These are phyloP conservation scores for Euthynnus affinis DNA, from an alignment of 2,797 vertebrate genomes.

Conservation along the genomic window DNA sequence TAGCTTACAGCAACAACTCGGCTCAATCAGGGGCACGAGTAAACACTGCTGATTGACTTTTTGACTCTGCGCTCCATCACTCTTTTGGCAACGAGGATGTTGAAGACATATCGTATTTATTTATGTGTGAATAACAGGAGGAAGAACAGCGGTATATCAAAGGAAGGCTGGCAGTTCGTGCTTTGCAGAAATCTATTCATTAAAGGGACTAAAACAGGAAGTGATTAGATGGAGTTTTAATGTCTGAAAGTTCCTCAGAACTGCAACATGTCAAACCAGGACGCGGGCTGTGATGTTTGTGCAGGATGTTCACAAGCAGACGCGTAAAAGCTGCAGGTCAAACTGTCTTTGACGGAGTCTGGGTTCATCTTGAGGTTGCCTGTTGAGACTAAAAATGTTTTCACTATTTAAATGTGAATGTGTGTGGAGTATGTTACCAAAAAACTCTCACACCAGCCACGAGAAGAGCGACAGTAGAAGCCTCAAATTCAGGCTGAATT, in stretches of 20 bases:
- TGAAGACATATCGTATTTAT: slow-evolving; percentile 29
- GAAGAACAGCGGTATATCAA: slow-evolving; percentile 16
- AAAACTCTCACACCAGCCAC: too few relatives aligned
- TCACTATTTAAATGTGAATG: too few relatives aligned
- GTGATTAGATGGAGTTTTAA: background rate
- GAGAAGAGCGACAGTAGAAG: too few relatives aligned
- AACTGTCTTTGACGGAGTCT: too few relatives aligned
- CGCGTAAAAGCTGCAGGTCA: too few relatives aligned
- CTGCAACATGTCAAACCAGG: background rate
- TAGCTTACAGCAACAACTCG: slow-evolving; percentile 25
- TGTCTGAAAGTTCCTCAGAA: background rate
- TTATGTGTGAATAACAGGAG: slow-evolving; percentile 22
- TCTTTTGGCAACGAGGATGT: background rate
- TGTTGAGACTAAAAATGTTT: too few relatives aligned
- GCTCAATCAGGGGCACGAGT: slow-evolving; percentile 33
- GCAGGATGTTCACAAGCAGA: too few relatives aligned
- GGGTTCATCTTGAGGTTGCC: too few relatives aligned
- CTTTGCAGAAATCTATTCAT: background rate
- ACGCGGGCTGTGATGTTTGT: background rate
- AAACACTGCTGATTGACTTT: slow-evolving; percentile 59
- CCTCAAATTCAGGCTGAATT: too few relatives aligned
- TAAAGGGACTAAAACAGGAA: slow-evolving; percentile 6
- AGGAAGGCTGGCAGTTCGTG: background rate
- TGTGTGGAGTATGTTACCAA: too few relatives aligned
- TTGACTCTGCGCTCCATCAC: slow-evolving; percentile 29